These are phyloP conservation scores for Eupithecia dodoneata DNA, from an alignment of 2,888 invertebrate species.

Conservation along the genomic window DNA sequence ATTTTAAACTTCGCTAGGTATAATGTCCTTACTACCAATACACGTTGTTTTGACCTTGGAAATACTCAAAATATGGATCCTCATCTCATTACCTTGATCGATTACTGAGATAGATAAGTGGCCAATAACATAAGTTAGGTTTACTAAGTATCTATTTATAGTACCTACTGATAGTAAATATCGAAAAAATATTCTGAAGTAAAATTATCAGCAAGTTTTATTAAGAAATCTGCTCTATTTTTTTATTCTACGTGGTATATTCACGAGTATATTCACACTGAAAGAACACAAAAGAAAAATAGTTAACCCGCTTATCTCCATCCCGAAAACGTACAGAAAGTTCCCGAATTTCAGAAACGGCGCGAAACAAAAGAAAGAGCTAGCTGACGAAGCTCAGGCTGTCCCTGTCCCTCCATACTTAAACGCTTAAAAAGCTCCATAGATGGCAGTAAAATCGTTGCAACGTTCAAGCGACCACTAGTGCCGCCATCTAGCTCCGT, in stretches of 20 bases:
- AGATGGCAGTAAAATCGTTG: slow-evolving; percentile 83
- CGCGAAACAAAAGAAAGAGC: slow-evolving; percentile 51
- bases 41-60: slow-evolving; percentile 13
- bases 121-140: background rate
- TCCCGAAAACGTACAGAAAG: slow-evolving; percentile 38
- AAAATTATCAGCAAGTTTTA: background rate
- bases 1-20: slow-evolving; percentile 54
- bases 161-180: background rate
- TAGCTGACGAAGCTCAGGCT: slow-evolving; percentile 45
- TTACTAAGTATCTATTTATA: background rate
- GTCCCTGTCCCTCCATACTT: slow-evolving; percentile 61
- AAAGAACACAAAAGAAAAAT: background rate
- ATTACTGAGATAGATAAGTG: background rate
- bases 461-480: slow-evolving; percentile 80
- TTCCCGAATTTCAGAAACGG: slow-evolving; percentile 58
- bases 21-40: slow-evolving; percentile 23
- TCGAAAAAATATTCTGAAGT: background rate
- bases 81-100: background rate
- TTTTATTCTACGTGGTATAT: background rate
- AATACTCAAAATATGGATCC: background rate
- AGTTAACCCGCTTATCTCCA: background rate
- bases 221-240: background rate
- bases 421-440: slow-evolving; percentile 81
- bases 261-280: background rate
- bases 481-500: slow-evolving; percentile 81